Evolutionary conservation across 2,113 vertebrate genomes (phyloP).

Genomic region (Merops nubicus): DNA sequence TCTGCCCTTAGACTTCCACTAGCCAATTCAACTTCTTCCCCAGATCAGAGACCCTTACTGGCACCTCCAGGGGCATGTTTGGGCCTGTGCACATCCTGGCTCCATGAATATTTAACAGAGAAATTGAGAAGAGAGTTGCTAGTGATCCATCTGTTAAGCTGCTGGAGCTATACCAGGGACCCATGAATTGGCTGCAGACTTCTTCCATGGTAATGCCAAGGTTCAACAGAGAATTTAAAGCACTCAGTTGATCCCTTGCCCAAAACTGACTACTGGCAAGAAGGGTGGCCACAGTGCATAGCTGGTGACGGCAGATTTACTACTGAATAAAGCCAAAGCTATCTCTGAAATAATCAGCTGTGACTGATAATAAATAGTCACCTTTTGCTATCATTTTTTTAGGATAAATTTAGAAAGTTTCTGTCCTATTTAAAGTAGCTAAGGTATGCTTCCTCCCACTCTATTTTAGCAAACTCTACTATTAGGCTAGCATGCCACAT

Average conservation of each 20-base stretch:
- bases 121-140: constrained; percentile 70
- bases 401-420: constrained; percentile 13
- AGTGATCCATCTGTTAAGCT: constrained; percentile 76
- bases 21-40: constrained; percentile 53
- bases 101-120: constrained; percentile 78
- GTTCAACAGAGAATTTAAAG: constrained; percentile 67
- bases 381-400: background rate
- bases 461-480: background rate
- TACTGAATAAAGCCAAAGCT: constrained; percentile 43
- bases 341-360: constrained; percentile 33
- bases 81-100: constrained; percentile 64
- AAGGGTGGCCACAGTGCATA: background rate
- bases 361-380: constrained; percentile 30
- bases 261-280: constrained; percentile 16
- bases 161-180: constrained; percentile 70
- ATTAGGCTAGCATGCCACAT: background rate
- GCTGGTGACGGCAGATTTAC: constrained; percentile 26
- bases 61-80: constrained; percentile 56
- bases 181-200: constrained; percentile 68
- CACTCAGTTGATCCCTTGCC: constrained; percentile 63
- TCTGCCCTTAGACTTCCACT: constrained; percentile 48
- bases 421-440: background rate
- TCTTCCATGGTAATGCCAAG: constrained; percentile 62
- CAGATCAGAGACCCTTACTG: constrained; percentile 47
- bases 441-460: background rate